Evolutionary conservation across 2,888 invertebrate genomes (phyloP).

Genomic region (Pheosia gnoma): DNA sequence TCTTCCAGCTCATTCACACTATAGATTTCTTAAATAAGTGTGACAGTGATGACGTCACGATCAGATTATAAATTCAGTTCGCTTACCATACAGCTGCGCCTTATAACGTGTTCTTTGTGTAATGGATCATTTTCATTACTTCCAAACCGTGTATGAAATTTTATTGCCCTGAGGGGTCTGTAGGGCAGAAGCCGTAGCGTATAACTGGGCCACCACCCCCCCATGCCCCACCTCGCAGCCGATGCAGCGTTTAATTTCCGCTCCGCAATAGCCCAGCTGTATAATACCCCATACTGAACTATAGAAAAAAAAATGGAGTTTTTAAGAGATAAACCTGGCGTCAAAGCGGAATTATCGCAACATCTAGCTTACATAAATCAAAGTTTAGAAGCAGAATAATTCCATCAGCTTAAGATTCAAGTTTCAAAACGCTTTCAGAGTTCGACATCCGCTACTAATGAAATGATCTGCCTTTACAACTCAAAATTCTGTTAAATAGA

Average conservation of each 20-base stretch:
- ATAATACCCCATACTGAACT: neutral
- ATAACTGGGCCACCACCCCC: conserved; percentile 22
- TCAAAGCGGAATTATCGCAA: too few relatives aligned
- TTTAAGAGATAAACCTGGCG: too few relatives aligned
- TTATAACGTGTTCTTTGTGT: too few relatives aligned
- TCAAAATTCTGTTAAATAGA: neutral
- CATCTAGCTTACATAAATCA: too few relatives aligned
- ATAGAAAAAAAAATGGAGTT: neutral
- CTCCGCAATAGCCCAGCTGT: conserved; percentile 13
- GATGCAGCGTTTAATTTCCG: conserved; percentile 29
- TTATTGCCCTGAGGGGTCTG: neutral
- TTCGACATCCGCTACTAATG: neutral
- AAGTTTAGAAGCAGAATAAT: too few relatives aligned
- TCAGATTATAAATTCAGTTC: too few relatives aligned
- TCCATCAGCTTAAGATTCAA: too few relatives aligned
- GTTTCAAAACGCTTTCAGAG: neutral
- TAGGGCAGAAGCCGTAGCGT: neutral
- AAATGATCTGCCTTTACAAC: neutral
- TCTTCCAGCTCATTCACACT: too few relatives aligned
- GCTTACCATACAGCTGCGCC: too few relatives aligned
- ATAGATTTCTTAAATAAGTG: too few relatives aligned
- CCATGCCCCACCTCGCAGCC: conserved; percentile 18
- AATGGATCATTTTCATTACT: too few relatives aligned
- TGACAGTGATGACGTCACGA: too few relatives aligned
- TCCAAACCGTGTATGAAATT: neutral